phyloP scores from a whole-genome alignment of 2,797 vertebrate species.

The Sarcoramphus papa region DNA sequence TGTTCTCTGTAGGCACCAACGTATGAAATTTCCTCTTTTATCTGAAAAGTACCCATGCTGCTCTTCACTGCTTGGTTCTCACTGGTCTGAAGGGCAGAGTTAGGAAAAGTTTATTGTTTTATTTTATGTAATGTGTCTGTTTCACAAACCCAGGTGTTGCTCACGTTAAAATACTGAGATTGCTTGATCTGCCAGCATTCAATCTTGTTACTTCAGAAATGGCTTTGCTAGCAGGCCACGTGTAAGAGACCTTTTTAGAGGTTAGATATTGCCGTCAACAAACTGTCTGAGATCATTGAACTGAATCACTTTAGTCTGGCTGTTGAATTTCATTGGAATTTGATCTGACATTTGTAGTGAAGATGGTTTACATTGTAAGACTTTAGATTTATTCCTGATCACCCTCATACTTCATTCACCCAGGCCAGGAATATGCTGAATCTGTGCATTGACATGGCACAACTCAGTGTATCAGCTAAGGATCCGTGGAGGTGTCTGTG shows the following conservation, averaged over 20 bases:
- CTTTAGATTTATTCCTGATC: background rate
- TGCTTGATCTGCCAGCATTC: background rate
- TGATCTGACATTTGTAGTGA: background rate
- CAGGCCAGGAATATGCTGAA: background rate
- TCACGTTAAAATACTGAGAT: background rate
- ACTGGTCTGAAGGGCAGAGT: background rate
- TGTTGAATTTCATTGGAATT: background rate
- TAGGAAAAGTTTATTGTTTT: background rate
- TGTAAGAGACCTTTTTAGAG: background rate
- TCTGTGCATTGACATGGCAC: rapidly evolving
- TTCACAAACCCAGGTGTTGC: background rate
- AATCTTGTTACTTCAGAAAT: background rate
- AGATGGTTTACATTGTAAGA: background rate
- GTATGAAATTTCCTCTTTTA: background rate
- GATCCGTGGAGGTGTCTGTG: background rate
- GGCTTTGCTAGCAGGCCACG: background rate
- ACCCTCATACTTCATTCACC: background rate
- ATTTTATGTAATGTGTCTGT: background rate
- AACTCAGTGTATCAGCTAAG: background rate
- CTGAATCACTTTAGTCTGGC: background rate
- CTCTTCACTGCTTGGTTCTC: background rate
- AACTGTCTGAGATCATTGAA: background rate
- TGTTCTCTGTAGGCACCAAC: background rate
- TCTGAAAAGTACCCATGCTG: background rate
- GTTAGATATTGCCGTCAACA: background rate